Base-by-base conservation (phyloP, 1,140 invertebrate genomes). In the Bombus impatiens region DNA sequence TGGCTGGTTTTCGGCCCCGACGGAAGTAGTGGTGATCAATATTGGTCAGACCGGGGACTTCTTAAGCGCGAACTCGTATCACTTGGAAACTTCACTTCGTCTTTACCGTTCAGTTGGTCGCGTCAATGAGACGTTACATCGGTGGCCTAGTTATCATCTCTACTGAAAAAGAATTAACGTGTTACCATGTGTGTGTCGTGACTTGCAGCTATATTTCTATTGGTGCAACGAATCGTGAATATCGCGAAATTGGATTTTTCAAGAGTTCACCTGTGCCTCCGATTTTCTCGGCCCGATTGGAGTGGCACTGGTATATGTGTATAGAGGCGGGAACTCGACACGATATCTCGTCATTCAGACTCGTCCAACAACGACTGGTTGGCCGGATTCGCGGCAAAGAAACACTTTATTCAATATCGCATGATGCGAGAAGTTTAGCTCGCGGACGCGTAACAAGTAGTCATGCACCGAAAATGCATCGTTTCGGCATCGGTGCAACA, bases 391-490 rank as follows among this genome's bases (percentile, higher is more conserved):
- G 32, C 35, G 77, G 53, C 37, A 71, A 80, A 80, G 84, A 44
- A 82, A 86, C 78, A 75, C 78, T 81, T 65, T 44, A 76, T 80
- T 62, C 82, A 47, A 83, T 76, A 83, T 89, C 84, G 44, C 86
- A 53, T 72, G 78, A 78, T 70, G 77, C 68, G 53, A 77, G 77
- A 59, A 78, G 82, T 87, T 81, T 59, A 88, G 84, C 81, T 89
- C 82, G 86, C 84, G 87, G 82, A 86, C 88, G 93, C 90, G 93
- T 94, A 94, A 94, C 94, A 93, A 94, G 92, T 94, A 94, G 92
- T 86, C 90, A 86, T 88, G 82, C 82, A 88, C 86, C 88, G 85
- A 80, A 78, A 80, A 80, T 70, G 78, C 65, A 12, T 35, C 77
- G 81, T 78, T 87, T 84, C 74, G 86, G 80, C 65, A 77, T 87